Conservation (phyloP, 2,888 invertebrate genomes). For the Bellardia pandia region DNA sequence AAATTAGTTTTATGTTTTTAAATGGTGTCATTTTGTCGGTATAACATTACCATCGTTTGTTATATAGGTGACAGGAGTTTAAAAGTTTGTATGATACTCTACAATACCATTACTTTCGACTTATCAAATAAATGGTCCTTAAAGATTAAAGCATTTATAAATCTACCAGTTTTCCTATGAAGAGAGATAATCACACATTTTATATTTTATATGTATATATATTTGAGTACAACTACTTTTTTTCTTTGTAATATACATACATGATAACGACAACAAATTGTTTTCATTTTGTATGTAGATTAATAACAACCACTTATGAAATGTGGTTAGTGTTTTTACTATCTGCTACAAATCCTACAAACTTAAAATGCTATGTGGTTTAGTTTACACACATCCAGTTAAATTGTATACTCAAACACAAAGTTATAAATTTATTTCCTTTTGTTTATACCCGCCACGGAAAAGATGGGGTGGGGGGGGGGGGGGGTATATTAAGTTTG, state of each 20-base stretch:
- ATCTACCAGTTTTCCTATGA: neutral
- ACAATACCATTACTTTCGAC: neutral
- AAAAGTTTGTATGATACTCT: neutral
- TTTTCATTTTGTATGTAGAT: neutral
- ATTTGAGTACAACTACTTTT: no score
- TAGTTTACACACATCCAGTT: neutral
- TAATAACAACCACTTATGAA: neutral
- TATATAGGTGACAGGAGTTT: neutral
- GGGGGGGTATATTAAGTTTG: no score
- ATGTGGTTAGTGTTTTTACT: neutral
- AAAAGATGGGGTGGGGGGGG: no score
- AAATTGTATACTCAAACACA: neutral
- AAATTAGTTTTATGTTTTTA: conserved; percentile 63
- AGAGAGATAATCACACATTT: no score
- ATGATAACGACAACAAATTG: neutral
- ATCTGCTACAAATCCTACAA: neutral
- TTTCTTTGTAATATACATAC: no score
- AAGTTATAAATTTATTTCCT: no score
- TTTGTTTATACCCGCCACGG: no score
- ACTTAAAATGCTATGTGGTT: neutral
- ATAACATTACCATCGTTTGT: conserved; percentile 23
- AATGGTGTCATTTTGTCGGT: conserved; percentile 51
- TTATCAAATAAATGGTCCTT: no score
- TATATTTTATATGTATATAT: no score
- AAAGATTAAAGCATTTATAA: no score